These are phyloP conservation scores for Sebastes baramenuke DNA, from an alignment of 2,797 vertebrate genomes.

Conservation along the genomic window DNA sequence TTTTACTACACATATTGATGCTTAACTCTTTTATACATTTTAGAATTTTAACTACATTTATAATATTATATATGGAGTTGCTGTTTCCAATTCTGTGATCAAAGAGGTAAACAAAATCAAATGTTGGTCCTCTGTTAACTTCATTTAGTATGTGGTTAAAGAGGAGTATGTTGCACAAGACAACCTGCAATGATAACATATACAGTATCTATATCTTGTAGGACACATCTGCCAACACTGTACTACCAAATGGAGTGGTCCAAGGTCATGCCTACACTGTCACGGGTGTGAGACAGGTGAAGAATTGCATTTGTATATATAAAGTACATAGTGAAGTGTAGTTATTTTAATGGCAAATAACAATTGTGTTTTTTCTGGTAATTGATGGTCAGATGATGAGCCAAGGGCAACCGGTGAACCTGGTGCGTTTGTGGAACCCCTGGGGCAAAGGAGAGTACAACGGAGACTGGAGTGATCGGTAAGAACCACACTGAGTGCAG, in stretches of 20 bases:
- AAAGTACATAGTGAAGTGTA: not conserved
- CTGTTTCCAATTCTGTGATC: not conserved
- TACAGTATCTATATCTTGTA: conserved; percentile 17
- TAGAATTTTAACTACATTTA: not conserved
- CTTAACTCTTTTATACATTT: not conserved
- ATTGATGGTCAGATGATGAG: conserved; percentile 75
- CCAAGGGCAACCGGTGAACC: conserved; percentile 63
- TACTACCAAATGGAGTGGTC: conserved; percentile 73
- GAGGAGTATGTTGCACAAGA: not conserved
- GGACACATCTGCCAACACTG: conserved; percentile 62
- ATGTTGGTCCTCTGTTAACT: not conserved
- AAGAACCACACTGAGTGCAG: not conserved
- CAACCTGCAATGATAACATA: not conserved
- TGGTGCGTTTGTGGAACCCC: conserved; percentile 87
- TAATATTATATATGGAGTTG: not conserved
- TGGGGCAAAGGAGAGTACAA: conserved; percentile 88
- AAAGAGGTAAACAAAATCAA: not conserved
- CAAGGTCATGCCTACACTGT: conserved; percentile 80
- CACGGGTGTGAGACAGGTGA: conserved; percentile 77
- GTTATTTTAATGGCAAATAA: not conserved
- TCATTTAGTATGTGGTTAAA: not conserved
- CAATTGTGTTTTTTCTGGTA: not conserved
- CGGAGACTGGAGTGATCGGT: conserved; percentile 89
- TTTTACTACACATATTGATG: not conserved
- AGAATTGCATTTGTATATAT: not conserved